phyloP scores from a whole-genome alignment of 2,888 invertebrate genomes.

The Caenorhabditis plicata region DNA sequence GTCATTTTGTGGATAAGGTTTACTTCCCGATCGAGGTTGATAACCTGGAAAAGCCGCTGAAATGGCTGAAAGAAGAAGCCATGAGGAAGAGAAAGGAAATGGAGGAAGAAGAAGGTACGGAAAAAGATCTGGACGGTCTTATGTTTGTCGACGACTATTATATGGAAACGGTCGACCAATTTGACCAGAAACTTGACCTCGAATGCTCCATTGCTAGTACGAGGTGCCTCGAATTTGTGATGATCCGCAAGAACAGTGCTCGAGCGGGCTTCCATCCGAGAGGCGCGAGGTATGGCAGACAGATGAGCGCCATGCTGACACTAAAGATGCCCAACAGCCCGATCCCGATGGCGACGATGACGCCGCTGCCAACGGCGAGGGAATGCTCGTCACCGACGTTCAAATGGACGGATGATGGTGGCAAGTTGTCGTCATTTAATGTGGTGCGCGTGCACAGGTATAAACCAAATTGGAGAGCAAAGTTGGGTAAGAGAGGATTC shows the following conservation, averaged over 20 bases:
- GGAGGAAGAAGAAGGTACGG: conserved; percentile 1
- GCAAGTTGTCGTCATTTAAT: conserved; percentile 31
- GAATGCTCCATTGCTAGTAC: conserved; percentile 31
- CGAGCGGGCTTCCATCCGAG: conserved; percentile 42
- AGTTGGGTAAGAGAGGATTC: conserved; percentile 21
- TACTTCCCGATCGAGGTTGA: conserved; percentile 33
- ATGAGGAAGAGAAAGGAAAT: conserved; percentile 13
- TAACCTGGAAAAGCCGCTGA: conserved; percentile 29
- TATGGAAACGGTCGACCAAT: conserved; percentile 35
- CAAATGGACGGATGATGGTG: conserved; percentile 19
- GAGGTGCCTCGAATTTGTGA: conserved; percentile 36
- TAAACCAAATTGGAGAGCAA: conserved; percentile 48
- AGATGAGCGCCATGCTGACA: conserved; percentile 28
- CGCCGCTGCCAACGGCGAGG: conserved; percentile 19
- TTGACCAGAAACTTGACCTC: conserved; percentile 33
- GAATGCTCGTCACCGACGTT: conserved; percentile 20
- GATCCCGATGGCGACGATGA: conserved; percentile 20
- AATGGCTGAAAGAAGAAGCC: conserved; percentile 36
- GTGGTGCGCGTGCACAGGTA: conserved; percentile 38
- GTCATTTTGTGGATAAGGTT: conserved; percentile 18
- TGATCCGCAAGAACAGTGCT: conserved; percentile 44
- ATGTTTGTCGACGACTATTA: conserved; percentile 36
- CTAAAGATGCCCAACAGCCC: conserved; percentile 30
- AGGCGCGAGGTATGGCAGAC: conserved; percentile 23
- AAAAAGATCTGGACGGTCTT: background rate